Base-by-base conservation (phyloP, 2,888 invertebrate species). In the Caenorhabditis sp. region DNA sequence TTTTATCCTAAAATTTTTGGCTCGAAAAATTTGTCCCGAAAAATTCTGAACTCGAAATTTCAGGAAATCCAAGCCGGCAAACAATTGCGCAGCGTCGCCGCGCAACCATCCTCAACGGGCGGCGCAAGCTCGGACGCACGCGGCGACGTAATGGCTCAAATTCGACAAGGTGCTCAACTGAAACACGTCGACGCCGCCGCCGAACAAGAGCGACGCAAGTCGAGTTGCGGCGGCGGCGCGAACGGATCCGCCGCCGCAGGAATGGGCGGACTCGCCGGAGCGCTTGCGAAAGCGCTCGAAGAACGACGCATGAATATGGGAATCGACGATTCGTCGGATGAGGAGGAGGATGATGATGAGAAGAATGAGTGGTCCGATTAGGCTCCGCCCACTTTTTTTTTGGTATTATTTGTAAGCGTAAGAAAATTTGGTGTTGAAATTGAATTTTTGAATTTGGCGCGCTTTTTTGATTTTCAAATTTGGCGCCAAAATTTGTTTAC, bases 251-350 rank as follows among this genome's bases (percentile, higher is more conserved):
- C n/a, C n/a, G 64, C 74, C 1, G 68, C 77, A 31, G 84, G 83
- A 53, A 91, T 91, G 67, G 92, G 92, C 85, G 93, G 94, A 51
- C 90, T 95, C 75, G 95, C 95, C 1, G 93, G 93, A 69, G 95
- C 95, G 1, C 90, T 97, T 79, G 93, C 93, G 24, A 91, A 93
- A 72, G 96, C 96, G 27, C 90, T 97, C 63, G 92, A 92, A 64
- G 93, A 94, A 85, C 91, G 97, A 67, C 77, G 86, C 24, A 70
- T 77, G 59, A 84, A 87, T 54, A 84, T 86, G 72, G 70, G 75
- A 36, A 74, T 77, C 10, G 76, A 74, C 53, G 79, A 80, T 61
- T 69, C 74, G n/a, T 70, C 69, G 37, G 80, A 80, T 50, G 79
- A 77, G 5, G 77, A 77, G 1, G 76, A 76, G 37, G 76, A 77